Percentiles rank a stretch among this genome's conserved stretches.
phyloP scores from a whole-genome alignment of 53 echinoderm and acorn worm genomes.

The Actinopyga echinites region DNA sequence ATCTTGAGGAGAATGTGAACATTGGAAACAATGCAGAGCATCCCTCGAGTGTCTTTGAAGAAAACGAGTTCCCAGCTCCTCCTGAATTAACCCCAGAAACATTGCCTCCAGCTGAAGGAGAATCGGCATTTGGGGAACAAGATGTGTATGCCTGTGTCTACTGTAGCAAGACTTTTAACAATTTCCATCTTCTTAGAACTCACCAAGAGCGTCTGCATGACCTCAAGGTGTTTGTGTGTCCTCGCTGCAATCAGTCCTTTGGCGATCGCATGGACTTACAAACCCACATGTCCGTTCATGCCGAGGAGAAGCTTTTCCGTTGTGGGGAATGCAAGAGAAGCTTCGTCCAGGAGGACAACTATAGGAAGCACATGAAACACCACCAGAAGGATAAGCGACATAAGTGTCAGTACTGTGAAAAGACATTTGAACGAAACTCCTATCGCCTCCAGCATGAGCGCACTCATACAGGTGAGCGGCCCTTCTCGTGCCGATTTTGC shows the following conservation, averaged over 20 bases:
- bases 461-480: slow-evolving; percentile 75
- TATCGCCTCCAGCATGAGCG: slow-evolving; percentile 63
- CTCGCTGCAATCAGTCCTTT: slow-evolving; percentile 32
- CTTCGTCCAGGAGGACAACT: slow-evolving; percentile 37
- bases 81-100: background rate
- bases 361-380: slow-evolving; percentile 21
- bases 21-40: background rate
- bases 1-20: background rate
- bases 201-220: slow-evolving; percentile 30
- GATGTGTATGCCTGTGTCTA: slow-evolving; percentile 35
- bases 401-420: slow-evolving; percentile 28
- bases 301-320: slow-evolving; percentile 24
- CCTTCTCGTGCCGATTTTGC: slow-evolving; percentile 67
- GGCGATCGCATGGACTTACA: slow-evolving; percentile 11
- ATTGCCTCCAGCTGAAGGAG: background rate
- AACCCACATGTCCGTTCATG: slow-evolving; percentile 29
- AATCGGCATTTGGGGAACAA: background rate
- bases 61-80: background rate
- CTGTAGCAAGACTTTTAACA: slow-evolving; percentile 26
- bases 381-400: slow-evolving; percentile 35
- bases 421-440: slow-evolving; percentile 37
- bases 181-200: slow-evolving; percentile 10
- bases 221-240: slow-evolving; percentile 27
- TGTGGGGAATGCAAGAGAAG: slow-evolving; percentile 29
- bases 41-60: background rate